Base-by-base conservation (phyloP, 1,140 invertebrate genomes). In the Calephelis nemesis region DNA sequence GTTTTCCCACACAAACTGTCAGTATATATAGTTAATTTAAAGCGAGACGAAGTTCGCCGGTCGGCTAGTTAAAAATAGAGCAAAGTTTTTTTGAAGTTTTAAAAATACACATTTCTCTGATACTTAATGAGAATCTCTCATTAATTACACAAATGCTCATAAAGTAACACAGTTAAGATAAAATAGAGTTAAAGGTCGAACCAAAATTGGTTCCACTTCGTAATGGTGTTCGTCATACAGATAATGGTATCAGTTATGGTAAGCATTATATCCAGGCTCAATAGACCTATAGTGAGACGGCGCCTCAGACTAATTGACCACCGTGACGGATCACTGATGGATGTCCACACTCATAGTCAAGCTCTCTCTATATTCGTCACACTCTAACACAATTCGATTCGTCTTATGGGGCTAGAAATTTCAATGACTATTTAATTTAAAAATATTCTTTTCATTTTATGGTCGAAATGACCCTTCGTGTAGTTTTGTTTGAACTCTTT, bases 271-370 rank as follows among this genome's bases (percentile, higher is more conserved):
- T 69, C 47, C 52, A 40, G 39, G 69, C 50, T 72, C 64, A 73
- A 74, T 71, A 62, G 69, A 68, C 66, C 65, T 70, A 72, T 69
- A 79, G 47, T 67, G 54, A 71, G 52, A 65, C 74, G 76, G 76
- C 78, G 79, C 79, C 72, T 78, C 70, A 68, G 58, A 71, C 47
- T 85, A 87, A 87, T 85, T 87, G 84, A 83, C 76, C 79, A 71
- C 73, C 80, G 78, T 79, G 74, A 68, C 73, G 72, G 81, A 89
- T 88, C 74, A 68, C 69, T 84, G 83, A 89, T 83, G 73, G 66
- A 89, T 83, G 83, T 76, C 74, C 79, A 70, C 70, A 74, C 62
- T 73, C 73, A 69, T 63, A 39, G 40, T 10, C 69, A 69, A 70
- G 69, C 79, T 75, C 81, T 76, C 69, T 67, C 60, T 72, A 73